Evolutionary conservation across 2,113 vertebrate genomes (phyloP), one percentile per base, ranked within the genome.

Genomic region (Bubo scandiacus): DNA sequence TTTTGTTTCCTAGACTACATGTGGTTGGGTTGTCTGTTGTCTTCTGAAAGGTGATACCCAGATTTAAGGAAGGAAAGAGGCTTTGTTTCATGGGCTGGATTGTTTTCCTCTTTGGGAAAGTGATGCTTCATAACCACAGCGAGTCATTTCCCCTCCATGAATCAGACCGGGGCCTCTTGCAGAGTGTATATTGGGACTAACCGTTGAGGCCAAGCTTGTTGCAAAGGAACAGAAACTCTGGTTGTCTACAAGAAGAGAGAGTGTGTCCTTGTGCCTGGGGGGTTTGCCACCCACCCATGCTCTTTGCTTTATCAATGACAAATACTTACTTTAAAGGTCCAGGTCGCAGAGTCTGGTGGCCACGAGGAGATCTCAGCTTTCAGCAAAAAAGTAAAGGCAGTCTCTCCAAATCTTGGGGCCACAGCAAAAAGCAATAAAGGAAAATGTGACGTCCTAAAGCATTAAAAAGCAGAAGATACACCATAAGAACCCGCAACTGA

Each of bases 131-230:
- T 81, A 88, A 82, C 84, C 81, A 57, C 84, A 73, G 68, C 16
- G 4, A 94, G 55, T 95, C 78, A 73, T 79, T 94, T 95, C 94
- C 86, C 34, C 74, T 89, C 81, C 38, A 1, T 92, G 94, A 96
- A 51, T 94, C 96, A 95, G 23, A 4, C 42, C 45, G 45, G 59
- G 66, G 81, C 83, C 92, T 91, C 75, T 36, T 63, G 77, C 63
- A 65, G 80, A 52, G 45, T 45, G 2, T 42, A 3, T 18, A 5
- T 34, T 25, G 67, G 70, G 63, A 79, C 27, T 42, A 61, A 82
- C 62, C 11, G 63, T 80, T 88, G 84, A 61, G 47, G 26, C 22
- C 26, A 4, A 36, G n/a, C 49, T 91, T 1, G 2, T 51, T 77
- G 70, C 32, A 59, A 55, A 36, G 88, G 83, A 93, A 88, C 51